phyloP scores from a whole-genome alignment of 2,888 invertebrate species.

The Lasius fuliginosus region DNA sequence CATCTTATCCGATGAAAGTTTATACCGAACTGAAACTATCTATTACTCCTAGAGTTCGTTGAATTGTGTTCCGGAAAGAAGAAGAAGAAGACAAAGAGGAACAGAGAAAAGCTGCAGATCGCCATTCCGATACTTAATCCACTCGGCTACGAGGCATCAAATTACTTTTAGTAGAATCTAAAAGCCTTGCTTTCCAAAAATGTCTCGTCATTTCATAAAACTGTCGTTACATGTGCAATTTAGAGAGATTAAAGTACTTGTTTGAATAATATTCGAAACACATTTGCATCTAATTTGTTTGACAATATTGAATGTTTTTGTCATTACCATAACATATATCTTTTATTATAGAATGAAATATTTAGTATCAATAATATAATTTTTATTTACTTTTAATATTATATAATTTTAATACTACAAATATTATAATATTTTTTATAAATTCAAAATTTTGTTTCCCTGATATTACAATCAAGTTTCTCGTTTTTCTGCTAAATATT shows the following conservation, averaged over 20 bases:
- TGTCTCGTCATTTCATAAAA: slow-evolving; percentile 17
- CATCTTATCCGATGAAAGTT: slow-evolving; percentile 69
- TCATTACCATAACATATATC: neutral
- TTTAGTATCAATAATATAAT: neutral
- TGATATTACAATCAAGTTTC: neutral
- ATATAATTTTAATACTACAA: neutral
- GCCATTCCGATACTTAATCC: slow-evolving; percentile 57
- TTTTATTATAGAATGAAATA: neutral
- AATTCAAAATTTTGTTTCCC: neutral
- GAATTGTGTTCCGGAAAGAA: slow-evolving; percentile 47
- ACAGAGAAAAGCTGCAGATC: slow-evolving; percentile 38
- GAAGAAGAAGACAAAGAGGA: slow-evolving; percentile 45
- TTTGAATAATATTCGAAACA: neutral
- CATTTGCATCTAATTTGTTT: neutral
- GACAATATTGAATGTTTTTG: neutral
- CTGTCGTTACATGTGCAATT: neutral
- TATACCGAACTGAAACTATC: slow-evolving; percentile 72
- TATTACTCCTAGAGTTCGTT: slow-evolving; percentile 70
- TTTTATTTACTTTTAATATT: neutral
- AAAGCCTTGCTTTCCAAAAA: slow-evolving; percentile 32
- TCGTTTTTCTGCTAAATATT: neutral
- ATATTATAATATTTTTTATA: neutral
- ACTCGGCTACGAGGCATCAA: slow-evolving; percentile 45
- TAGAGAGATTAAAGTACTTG: neutral
- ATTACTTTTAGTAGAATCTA: slow-evolving; percentile 48